Evolutionary conservation across 2,113 vertebrate species (phyloP), one percentile per base, ranked within the genome.

Genomic region (Embiotoca jacksoni): DNA sequence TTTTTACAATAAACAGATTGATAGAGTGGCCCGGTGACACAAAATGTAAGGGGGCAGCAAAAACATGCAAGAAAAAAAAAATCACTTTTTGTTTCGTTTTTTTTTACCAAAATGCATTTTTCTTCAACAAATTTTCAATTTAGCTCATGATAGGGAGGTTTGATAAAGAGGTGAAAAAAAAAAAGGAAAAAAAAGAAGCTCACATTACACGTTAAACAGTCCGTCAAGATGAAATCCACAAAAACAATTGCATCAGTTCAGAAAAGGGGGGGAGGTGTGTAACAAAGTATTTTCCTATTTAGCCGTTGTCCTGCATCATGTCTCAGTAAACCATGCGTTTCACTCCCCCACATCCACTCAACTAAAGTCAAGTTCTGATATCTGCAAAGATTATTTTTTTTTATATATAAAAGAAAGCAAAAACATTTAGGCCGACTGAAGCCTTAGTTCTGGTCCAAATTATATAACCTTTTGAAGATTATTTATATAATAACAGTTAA

Each of bases 401-500:
- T 41, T 14, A 39, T 10, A 23, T 37, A 62, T 64, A 81, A 82
- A 88, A 78, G 32, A 65, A 80, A 72, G 32, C n/a, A 77, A 87
- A 82, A 90, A 66, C 72, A 75, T 64, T 64, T 67, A 30, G 82
- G 70, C 81, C 35, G 5, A 60, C 56, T 61, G 47, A 59, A 78
- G 83, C 80, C 88, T 82, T 66, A 52, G 57, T 75, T 80, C 82
- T 91, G 87, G 85, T 92, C 87, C 85, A 85, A 89, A 90, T 84
- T 58, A 85, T 86, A 93, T 89, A 93, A 92, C 91, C 79, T 93
- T 94, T 88, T 81, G 37, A 91, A 93, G 85, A 93, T 92, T 90
- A 90, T 90, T 88, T 86, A 90, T 89, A 91, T 81, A 92, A 90
- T 83, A 92, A 93, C 88, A 91, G 86, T 93, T 92, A 90, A 94